Base-by-base conservation (phyloP, 1,140 invertebrate species). In the Drosophila parabipectinata region DNA sequence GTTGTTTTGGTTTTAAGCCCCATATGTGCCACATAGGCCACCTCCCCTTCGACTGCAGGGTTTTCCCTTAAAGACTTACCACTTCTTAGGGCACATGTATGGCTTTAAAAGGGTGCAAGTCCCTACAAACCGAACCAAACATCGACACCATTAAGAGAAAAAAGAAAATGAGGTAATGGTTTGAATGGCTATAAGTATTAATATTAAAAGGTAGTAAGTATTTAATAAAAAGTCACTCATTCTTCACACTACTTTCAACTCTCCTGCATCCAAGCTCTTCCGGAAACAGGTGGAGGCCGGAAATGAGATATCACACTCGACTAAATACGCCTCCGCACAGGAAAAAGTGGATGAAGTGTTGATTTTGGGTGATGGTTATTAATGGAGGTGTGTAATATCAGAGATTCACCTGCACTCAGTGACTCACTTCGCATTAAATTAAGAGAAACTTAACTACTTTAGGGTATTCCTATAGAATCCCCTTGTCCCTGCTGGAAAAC, bases 231-330 rank as follows among this genome's bases (percentile, higher is more conserved):
- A 60, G 5, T 28, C 6, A 1, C 14, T 58, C 21, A 15, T 8
- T 12, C 15, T 32, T n/a, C 28, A 18, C 24, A 44, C 0, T 12
- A 44, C n/a, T 10, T 14, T 10, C 34, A 24, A n/a, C 34, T 41
- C 52, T 26, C 10, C 1, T 10, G 24, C n/a, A 15, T 21, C 5
- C 1, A 5, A 39, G 30, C 7, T 21, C 18, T 45, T 4, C 21
- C 14, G 34, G 58, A 53, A 61, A 50, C 39, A 59, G 21, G 44
- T 64, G 54, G 5, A 21, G 54, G 44, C 57, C 74, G 82, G 82
- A 87, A 73, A 87, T 81, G 57, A 87, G 82, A 87, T 87, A 87
- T 76, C 71, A 87, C 82, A 87, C 74, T 71, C 60, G 74, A 87
- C 59, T 87, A 66, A 87, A 57, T 81, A 41, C 81, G 67, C 80